A percentile compares a stretch with the other conserved stretches of the same genome.
Evolutionary conservation across 1,140 invertebrate genomes (phyloP).

Genomic region (Thalassaphorura encarpata): DNA sequence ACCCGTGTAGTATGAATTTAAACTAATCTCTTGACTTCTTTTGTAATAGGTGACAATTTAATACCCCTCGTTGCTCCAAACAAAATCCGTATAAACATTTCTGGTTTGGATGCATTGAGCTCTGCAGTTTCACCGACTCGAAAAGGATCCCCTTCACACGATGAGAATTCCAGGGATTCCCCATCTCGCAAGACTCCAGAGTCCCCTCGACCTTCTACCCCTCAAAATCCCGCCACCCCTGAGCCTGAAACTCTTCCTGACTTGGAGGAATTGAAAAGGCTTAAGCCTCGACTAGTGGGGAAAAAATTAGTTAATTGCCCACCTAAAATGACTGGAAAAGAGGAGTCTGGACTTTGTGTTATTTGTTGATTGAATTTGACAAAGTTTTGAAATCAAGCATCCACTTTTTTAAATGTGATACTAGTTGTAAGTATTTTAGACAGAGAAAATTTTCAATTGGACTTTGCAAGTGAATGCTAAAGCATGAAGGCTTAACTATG

Average conservation of each 20-base stretch:
- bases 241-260: neutral
- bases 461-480: too few species aligned
- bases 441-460: too few species aligned
- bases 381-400: neutral
- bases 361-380: neutral
- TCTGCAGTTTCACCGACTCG: constrained; percentile 2
- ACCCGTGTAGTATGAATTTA: neutral
- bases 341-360: constrained; percentile 25
- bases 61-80: neutral
- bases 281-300: constrained; percentile 57
- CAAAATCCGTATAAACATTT: constrained; percentile 26
- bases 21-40: neutral
- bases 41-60: neutral
- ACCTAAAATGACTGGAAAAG: constrained; percentile 40
- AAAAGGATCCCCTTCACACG: neutral
- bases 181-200: too few species aligned
- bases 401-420: neutral
- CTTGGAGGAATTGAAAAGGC: constrained; percentile 36
- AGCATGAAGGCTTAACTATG: too few species aligned
- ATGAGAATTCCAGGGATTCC: neutral
- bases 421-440: too few species aligned
- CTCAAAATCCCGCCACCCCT: neutral
- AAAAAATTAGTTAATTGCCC: constrained; percentile 57
- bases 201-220: too few species aligned
- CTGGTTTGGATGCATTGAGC: constrained; percentile 13